Evolutionary conservation across 2,113 vertebrate species (phyloP), one percentile per base, ranked within the genome.

Genomic region (Onychorhynchus coronatus): DNA sequence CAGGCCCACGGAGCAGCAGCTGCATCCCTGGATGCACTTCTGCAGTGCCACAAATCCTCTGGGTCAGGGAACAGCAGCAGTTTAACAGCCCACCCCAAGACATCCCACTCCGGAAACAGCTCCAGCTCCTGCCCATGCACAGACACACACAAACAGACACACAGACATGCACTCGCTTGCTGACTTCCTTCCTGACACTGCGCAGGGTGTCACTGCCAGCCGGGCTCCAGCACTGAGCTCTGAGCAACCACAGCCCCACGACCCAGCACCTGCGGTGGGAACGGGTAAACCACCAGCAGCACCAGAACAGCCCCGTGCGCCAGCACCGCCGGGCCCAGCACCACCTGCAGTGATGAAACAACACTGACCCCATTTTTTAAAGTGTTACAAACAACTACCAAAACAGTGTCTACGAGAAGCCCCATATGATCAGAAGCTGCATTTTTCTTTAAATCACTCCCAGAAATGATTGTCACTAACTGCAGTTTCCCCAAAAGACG

Each of bases 1-100:
- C 52, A 25, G 53, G 53, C 27, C 47, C 3, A 1, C 0, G 0
- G n/a, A 35, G 50, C 84, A 58, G 53, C 59, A 47, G 28, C 65
- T 1, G 3, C 49, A 20, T 20, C 62, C 37, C 88, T 8, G 5
- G 39, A 7, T 33, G 56, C 1, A 1, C 41, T 47, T 11, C 72
- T 14, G 84, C 84, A 12, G 84, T 3, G 11, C 58, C 55, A 7
- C 0, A 0, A 59, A n/a, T 0, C 5, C 25, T 2, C 9, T 6
- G 44, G 61, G 4, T 56, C 73, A 47, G 2, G 8, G 6, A 44
- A 67, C 59, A 2, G 87, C 3, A 1, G 35, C 2, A 14, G 76
- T 68, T 47, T 27, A 41, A 46, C 30, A 89, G 76, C 89, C 33
- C 39, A 14, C n/a, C 23, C 10, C 2, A 0, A 71, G 52, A 50